These are phyloP conservation scores for Ceyx erithaca DNA, from an alignment of 2,797 vertebrate species.

Conservation along the genomic window DNA sequence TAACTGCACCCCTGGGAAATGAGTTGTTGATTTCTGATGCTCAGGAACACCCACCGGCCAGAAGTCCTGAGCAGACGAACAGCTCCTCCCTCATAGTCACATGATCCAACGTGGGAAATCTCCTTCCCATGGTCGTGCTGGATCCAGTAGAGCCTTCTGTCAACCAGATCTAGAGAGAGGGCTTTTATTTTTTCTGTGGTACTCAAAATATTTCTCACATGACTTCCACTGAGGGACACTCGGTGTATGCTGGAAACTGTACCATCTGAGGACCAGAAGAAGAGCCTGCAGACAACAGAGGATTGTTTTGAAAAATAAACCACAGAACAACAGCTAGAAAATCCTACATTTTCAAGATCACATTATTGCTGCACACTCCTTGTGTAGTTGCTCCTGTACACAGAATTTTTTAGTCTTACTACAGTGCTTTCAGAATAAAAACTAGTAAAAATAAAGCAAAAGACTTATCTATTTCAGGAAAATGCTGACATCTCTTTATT, in stretches of 20 bases:
- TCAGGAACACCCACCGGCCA: conserved; percentile 78
- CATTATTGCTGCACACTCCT: not conserved
- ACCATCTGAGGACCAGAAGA: conserved; percentile 90
- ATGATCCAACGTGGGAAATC: conserved; percentile 81
- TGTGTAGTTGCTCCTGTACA: not conserved
- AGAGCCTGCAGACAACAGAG: conserved; percentile 77
- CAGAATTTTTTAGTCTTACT: not conserved
- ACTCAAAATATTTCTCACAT: conserved; percentile 77
- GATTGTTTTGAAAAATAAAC: not conserved
- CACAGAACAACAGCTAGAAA: not conserved
- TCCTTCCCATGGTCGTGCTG: conserved; percentile 74
- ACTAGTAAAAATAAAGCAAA: not conserved
- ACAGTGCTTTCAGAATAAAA: not conserved
- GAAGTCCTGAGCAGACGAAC: conserved; percentile 77
- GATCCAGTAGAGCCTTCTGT: conserved; percentile 88
- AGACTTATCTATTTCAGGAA: not conserved
- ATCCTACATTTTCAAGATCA: not conserved
- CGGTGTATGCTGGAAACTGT: conserved; percentile 80
- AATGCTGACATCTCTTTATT: not conserved
- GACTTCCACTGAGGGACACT: conserved; percentile 70
- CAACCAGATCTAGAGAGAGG: conserved; percentile 81
- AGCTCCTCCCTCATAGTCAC: conserved; percentile 84
- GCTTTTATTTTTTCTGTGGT: conserved; percentile 73
- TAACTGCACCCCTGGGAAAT: not conserved
- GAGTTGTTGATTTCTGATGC: not conserved